A percentile compares a stretch with the other conserved stretches of the same genome.
These are phyloP conservation scores for Molorchus minor DNA, from an alignment of 2,888 invertebrate genomes.

Conservation along the genomic window DNA sequence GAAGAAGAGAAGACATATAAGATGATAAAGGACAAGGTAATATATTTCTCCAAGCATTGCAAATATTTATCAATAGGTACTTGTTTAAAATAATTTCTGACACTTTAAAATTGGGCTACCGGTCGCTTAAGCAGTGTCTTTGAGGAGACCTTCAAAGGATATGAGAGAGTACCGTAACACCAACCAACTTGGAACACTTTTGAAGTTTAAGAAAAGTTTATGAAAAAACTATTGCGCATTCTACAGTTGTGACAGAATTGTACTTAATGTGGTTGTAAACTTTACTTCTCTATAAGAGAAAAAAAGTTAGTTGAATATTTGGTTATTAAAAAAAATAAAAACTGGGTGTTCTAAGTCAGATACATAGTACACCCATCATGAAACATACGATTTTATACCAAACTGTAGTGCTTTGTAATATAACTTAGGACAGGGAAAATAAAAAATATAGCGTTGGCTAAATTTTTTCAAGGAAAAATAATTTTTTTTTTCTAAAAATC, in stretches of 20 bases:
- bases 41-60: not conserved
- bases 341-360: slow-evolving; percentile 4
- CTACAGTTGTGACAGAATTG: not conserved
- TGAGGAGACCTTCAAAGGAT: no score
- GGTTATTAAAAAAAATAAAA: slow-evolving; percentile 1
- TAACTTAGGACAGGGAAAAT: no score
- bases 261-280: slow-evolving; percentile 1
- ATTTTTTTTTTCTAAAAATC: no score
- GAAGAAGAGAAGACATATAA: slow-evolving; percentile 33
- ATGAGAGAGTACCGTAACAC: no score
- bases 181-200: no score
- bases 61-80: no score
- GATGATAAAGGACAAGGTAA: slow-evolving; percentile 63
- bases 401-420: no score
- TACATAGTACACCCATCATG: not conserved
- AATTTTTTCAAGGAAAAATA: no score
- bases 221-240: slow-evolving; percentile 4
- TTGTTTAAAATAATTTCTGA: no score
- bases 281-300: not conserved
- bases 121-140: no score
- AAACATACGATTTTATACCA: not conserved
- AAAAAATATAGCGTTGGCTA: no score
- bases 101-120: no score
- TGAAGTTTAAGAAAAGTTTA: slow-evolving; percentile 3
- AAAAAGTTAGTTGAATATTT: slow-evolving; percentile 1